These are phyloP conservation scores for Lasiurus cinereus DNA, from an alignment of 2,113 vertebrate genomes.

Conservation along the genomic window DNA sequence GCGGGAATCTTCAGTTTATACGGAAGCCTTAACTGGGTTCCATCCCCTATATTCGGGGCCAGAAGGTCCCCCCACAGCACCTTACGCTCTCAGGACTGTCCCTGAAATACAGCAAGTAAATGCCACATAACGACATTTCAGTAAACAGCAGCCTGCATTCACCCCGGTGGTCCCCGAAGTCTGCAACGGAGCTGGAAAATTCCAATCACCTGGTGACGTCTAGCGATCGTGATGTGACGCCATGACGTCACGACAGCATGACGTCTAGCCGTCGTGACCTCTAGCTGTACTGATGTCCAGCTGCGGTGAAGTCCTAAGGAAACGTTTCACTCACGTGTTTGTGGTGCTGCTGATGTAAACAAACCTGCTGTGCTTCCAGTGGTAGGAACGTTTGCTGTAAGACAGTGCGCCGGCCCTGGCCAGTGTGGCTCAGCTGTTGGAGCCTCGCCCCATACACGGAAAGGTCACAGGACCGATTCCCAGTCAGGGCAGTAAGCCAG, in stretches of 20 bases:
- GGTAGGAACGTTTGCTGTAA: background rate
- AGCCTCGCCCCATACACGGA: rapidly evolving
- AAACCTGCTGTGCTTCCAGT: background rate
- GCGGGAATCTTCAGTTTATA: background rate
- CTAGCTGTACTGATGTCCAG: background rate
- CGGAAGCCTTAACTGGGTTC: background rate
- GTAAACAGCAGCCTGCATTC: background rate
- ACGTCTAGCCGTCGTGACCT: background rate
- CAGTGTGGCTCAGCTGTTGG: background rate
- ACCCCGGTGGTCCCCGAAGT: background rate
- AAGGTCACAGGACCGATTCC: background rate
- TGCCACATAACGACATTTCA: background rate
- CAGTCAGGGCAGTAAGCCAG: background rate
- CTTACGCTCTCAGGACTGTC: background rate
- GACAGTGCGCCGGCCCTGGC: background rate
- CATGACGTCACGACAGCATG: background rate
- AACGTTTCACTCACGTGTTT: background rate
- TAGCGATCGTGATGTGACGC: too few relatives aligned
- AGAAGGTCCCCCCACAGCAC: background rate
- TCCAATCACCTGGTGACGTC: background rate
- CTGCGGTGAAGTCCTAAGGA: background rate
- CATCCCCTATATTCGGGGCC: background rate
- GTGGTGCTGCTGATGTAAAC: background rate
- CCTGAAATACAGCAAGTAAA: background rate
- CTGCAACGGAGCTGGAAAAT: background rate